Percentiles rank a stretch among this genome's conserved stretches.
These are phyloP conservation scores for Thalassarche chlororhynchos DNA, from an alignment of 2,113 vertebrate species.

Conservation along the genomic window DNA sequence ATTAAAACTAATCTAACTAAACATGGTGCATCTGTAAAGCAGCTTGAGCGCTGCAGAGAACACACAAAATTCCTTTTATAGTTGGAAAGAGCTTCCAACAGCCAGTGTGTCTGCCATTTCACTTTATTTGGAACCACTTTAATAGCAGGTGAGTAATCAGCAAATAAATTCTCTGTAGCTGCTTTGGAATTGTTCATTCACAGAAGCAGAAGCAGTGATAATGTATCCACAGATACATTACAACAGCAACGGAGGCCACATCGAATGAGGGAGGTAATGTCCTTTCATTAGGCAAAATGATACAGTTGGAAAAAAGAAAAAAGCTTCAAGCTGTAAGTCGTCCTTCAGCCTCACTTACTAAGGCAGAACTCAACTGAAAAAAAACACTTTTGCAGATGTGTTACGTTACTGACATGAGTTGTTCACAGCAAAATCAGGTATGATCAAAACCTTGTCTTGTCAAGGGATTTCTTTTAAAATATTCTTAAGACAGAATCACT, in stretches of 20 bases:
- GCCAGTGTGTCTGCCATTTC: not conserved
- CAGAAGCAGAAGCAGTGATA: slow-evolving; percentile 12
- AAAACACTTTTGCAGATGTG: not conserved
- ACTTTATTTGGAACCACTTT: slow-evolving; percentile 15
- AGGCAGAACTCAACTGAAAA: not conserved
- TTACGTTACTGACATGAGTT: not conserved
- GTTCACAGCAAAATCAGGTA: not conserved
- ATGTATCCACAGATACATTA: not conserved
- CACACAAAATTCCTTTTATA: not conserved
- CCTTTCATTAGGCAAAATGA: not conserved
- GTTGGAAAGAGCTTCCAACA: slow-evolving; percentile 14
- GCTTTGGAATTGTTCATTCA: slow-evolving; percentile 2
- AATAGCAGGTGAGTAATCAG: slow-evolving; percentile 45
- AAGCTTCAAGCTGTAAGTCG: not conserved
- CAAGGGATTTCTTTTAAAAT: not conserved
- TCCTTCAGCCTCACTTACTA: not conserved
- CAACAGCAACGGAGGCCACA: not conserved
- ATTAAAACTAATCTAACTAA: slow-evolving; percentile 64
- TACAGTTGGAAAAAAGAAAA: not conserved
- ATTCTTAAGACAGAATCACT: not conserved
- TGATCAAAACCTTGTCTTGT: not conserved
- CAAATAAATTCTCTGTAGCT: slow-evolving; percentile 10
- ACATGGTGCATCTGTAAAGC: slow-evolving; percentile 17
- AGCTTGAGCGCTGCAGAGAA: not conserved
- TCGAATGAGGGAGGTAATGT: not conserved